Base-by-base conservation (phyloP, 2,888 invertebrate species). In the Pterostichus madidus region DNA sequence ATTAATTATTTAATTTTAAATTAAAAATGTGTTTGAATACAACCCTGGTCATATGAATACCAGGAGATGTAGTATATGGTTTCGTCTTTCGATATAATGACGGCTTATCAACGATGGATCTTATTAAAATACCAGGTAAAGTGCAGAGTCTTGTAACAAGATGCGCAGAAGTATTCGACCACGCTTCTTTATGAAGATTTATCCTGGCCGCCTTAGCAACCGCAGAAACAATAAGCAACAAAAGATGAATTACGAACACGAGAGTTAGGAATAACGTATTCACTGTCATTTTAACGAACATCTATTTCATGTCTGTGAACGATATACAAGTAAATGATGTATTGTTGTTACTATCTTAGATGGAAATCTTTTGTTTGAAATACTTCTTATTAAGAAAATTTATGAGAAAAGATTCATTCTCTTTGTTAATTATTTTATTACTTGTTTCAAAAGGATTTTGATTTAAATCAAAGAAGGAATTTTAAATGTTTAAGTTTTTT, bases 111-210 rank as follows among this genome's bases (percentile, higher is more conserved):
- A 83, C 81, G 83, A 84, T 78, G 81, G 80, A 84, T 84, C 83
- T 84, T 84, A 83, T 84, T 84, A 84, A 84, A 83, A 79, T 83
- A 80, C 64, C 56, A 82, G 71, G 79, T 81, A 83, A 83, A 84
- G 84, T 84, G 84, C 84, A 83, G 81, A 84, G 46, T 84, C 84
- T 84, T 84, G 84, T 84, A 83, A 73, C 83, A 68, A 83, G 80
- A 80, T 73, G 83, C 68, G 82, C 76, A 56, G 24, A 24, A 24
- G 68, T 17, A 13, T 64, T 64, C 31, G 64, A 11, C 31, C 52
- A 52, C 52, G 75, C 15, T 76, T 35, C 56, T 39, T 76, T 76
- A 76, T 56, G 56, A 56, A 76, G 76, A 76, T 76, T 76, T 76
- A 76, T 76, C 76, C 11, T 35, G 76, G 44, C 35, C 44, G 17